These are phyloP conservation scores for Syritta pipiens DNA, from an alignment of 2,888 invertebrate genomes.

Conservation along the genomic window DNA sequence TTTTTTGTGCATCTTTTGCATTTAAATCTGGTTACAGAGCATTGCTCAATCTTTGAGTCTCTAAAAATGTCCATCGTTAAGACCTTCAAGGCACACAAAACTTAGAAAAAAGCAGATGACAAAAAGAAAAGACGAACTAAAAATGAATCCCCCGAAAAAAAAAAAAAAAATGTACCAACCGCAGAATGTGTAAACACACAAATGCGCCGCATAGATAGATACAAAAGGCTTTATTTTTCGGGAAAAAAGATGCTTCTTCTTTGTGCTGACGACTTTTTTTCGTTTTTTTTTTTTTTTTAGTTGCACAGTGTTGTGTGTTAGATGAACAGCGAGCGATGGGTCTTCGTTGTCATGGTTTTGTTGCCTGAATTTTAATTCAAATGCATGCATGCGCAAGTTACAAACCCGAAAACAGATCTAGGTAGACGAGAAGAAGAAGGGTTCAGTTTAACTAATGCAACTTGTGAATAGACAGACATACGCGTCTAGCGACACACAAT, in stretches of 20 bases:
- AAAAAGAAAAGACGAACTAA: no score
- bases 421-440: slow-evolving; percentile 24
- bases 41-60: slow-evolving; percentile 32
- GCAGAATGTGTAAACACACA: slow-evolving; percentile 27
- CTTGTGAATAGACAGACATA: slow-evolving; percentile 18
- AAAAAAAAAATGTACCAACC: slow-evolving; percentile 15
- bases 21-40: slow-evolving; percentile 28
- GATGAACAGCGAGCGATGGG: no score
- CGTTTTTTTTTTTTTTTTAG: no score
- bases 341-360: slow-evolving; percentile 9
- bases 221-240: slow-evolving; percentile 25
- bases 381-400: slow-evolving; percentile 32
- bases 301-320: no score
- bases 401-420: background rate
- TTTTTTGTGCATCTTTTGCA: slow-evolving; percentile 39
- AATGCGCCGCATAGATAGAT: slow-evolving; percentile 3
- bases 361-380: slow-evolving; percentile 49
- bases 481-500: slow-evolving; percentile 37
- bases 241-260: slow-evolving; percentile 30
- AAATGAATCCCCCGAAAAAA: no score
- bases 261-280: background rate
- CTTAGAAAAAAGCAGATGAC: background rate
- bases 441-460: slow-evolving; percentile 60
- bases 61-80: slow-evolving; percentile 2
- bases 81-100: slow-evolving; percentile 18